These are phyloP conservation scores for Climacteris rufus DNA, from an alignment of 2,113 vertebrate species.

Conservation along the genomic window DNA sequence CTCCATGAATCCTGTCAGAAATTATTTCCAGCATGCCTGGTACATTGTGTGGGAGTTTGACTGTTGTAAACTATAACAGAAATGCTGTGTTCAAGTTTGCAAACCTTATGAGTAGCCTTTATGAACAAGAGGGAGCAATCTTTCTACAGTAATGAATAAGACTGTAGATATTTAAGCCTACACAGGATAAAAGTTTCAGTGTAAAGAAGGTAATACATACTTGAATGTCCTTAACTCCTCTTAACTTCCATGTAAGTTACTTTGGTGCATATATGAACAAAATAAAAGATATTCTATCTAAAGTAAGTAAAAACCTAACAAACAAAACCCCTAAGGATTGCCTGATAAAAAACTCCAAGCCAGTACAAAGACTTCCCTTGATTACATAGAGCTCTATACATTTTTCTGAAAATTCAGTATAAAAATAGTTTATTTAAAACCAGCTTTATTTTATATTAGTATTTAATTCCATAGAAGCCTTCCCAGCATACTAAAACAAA, in stretches of 20 bases:
- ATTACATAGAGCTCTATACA: background rate
- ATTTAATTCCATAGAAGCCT: background rate
- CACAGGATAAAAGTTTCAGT: background rate
- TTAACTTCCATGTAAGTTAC: background rate
- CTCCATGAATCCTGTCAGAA: background rate
- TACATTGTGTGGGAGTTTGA: background rate
- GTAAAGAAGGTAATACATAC: background rate
- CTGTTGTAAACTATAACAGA: background rate
- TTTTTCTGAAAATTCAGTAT: background rate
- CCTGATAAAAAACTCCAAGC: background rate
- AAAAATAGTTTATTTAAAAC: background rate
- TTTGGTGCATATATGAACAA: background rate
- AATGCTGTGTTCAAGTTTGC: background rate
- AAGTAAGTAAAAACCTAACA: background rate
- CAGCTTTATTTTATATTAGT: background rate
- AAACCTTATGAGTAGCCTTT: background rate
- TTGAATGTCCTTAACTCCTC: background rate
- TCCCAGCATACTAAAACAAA: background rate
- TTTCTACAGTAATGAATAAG: background rate
- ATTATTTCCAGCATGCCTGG: background rate
- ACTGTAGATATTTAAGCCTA: background rate
- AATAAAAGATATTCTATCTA: background rate
- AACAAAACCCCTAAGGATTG: background rate
- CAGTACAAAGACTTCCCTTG: background rate
- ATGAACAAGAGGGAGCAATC: background rate